Base-by-base conservation (phyloP, 2,888 invertebrate species). In the Drosophila sordidula region DNA sequence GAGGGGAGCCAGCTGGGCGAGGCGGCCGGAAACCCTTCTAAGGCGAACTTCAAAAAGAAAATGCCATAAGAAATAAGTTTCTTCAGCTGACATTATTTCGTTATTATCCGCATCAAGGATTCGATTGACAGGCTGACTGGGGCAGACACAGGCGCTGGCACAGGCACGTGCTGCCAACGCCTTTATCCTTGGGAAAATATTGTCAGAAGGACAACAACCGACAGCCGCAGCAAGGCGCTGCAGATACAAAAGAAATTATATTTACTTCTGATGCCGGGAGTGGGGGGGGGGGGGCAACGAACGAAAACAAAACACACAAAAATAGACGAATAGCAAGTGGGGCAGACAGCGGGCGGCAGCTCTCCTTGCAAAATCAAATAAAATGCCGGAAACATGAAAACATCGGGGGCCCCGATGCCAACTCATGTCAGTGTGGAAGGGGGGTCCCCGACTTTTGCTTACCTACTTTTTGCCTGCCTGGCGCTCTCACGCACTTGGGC, bases 81-180 rank as follows among this genome's bases (percentile, higher is more conserved):
- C 70, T 58, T 67, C 57, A 71, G 63, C 76, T 76, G 79, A 78
- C 84, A 89, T 89, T 89, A 89, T 87, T 89, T 87, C 82, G 87
- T 89, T 89, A 87, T 89, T 89, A 89, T 86, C 80, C 87, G 78
- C 87, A 86, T 79, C 89, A 89, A 87, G 78, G 73, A 80, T 65
- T 82, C 85, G 87, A 86, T 86, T 86, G 85, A 86, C 85, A 85
- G 67, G 45, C 75, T 47, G 57, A 41, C 57, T 47, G 36, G 55
- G 47, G 11, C 54, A 44, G 47, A 29, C 61, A 41, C 16, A 66
- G 58, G 58, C 64, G 42, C 2, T 8, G 51, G 36, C 44, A 67
- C 56, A 73, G 71, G 76, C 83, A 89, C 87, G 86, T 81, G 88
- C 78, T 80, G 82, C 78, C 78, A 71, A 75, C 72, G 85, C 80